Evolutionary conservation across 2,888 invertebrate genomes (phyloP).

Genomic region (Endotricha flammealis): DNA sequence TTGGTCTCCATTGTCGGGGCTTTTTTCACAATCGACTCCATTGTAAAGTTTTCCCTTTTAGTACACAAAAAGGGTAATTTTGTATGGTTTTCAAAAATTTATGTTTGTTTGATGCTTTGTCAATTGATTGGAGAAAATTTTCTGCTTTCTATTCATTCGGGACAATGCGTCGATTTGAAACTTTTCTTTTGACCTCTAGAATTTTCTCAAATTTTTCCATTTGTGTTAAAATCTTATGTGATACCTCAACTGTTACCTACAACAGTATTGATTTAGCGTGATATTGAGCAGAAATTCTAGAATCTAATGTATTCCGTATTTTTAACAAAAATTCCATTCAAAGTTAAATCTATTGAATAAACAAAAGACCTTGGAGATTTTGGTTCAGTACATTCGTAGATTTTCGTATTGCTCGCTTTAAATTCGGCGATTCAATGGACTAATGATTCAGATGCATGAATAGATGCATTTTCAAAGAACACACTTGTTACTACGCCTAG

Average conservation of each 20-base stretch:
- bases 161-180: no score
- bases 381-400: not conserved
- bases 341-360: not conserved
- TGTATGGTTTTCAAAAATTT: constrained; percentile 12
- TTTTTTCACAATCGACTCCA: constrained; percentile 6
- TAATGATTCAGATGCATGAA: constrained; percentile 57
- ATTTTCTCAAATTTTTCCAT: no score
- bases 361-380: not conserved
- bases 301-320: no score
- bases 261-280: no score
- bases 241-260: no score
- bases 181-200: no score
- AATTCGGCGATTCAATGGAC: constrained; percentile 64
- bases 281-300: no score
- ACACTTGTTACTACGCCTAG: constrained; percentile 43
- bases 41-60: constrained; percentile 9
- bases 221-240: no score
- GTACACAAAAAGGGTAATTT: constrained; percentile 8
- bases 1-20: constrained; percentile 6
- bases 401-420: not conserved
- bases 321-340: not conserved
- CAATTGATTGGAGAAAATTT: not conserved
- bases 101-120: constrained; percentile 5
- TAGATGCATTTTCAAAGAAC: constrained; percentile 47
- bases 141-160: not conserved